Evolutionary conservation across 2,888 invertebrate genomes (phyloP), one percentile per base, ranked within the genome.

Genomic region (Eugnorisma glareosa): DNA sequence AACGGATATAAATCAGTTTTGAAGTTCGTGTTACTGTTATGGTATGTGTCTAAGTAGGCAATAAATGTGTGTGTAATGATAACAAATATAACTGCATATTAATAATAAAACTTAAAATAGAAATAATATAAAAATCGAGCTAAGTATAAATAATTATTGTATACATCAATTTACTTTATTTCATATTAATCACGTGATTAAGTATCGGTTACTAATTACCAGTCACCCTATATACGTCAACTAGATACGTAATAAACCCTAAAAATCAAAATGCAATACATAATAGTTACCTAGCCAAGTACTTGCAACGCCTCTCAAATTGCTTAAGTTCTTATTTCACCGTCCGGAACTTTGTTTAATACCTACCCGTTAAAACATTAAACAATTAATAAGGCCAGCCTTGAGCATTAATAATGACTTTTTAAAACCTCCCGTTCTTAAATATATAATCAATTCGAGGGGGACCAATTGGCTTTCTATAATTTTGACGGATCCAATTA

Each of bases 401-500:
- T 63, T 64, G 57, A 75, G 24, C n/a, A 67, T 64, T 73, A 87
- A 86, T 84, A 84, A 90, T 87, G 86, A 86, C 89, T 92, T 92
- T 91, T 89, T 91, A 90, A 92, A 91, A 91, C 88, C 83, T 84
- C 79, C 84, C 87, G 84, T 89, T 90, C 86, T 90, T 86, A 84
- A 89, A 91, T 80, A 75, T 75, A 93, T 93, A 92, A 94, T 95
- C 93, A 94, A 95, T 94, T 92, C 91, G 90, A 87, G 84, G 81
- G 90, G 89, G 88, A 91, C 90, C 93, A 93, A 94, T 93, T 94
- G 94, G 93, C 93, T 93, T 94, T 92, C 94, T 92, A 94, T 93
- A 94, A 94, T 94, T 95, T 94, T 94, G 94, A 94, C 93, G 93
- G 94, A 93, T 94, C 92, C 93, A 95, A 95, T 95, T 95, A 95